Conservation (phyloP, 35 echinoderm and acorn worm genomes). For the Apostichopus californicus region DNA sequence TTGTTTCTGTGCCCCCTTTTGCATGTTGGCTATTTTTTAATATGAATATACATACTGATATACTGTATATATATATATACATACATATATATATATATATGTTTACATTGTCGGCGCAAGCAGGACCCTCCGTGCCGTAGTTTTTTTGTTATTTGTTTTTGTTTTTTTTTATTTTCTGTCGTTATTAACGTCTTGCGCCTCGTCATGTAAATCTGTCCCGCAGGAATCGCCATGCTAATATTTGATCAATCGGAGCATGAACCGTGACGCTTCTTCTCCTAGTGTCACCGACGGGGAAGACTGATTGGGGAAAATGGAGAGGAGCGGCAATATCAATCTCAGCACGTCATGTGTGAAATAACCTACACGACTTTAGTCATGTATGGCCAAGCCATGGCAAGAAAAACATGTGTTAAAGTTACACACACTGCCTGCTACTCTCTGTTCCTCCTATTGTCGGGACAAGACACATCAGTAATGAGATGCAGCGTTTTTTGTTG, state of each 20-base stretch:
- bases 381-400: slow-evolving; percentile 15
- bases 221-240: slow-evolving; percentile 56
- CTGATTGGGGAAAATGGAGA: slow-evolving; percentile 57
- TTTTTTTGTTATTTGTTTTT: neutral
- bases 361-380: slow-evolving; percentile 17
- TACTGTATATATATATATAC: too few relatives aligned
- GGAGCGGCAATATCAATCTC: slow-evolving; percentile 51
- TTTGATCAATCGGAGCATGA: slow-evolving; percentile 62
- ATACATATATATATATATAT: neutral
- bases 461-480: neutral
- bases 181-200: slow-evolving; percentile 53
- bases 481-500: neutral
- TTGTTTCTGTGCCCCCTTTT: neutral
- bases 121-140: slow-evolving; percentile 9
- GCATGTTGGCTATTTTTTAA: neutral
- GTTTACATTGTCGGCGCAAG: neutral
- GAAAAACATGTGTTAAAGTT: slow-evolving; percentile 20
- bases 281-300: slow-evolving; percentile 42
- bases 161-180: neutral
- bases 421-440: neutral
- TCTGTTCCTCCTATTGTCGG: neutral
- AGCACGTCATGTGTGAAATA: slow-evolving; percentile 60
- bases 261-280: slow-evolving; percentile 38
- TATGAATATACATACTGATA: neutral
- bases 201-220: slow-evolving; percentile 60